Evolutionary conservation across 2,113 vertebrate genomes (phyloP).

Genomic region (Dermatemys mawii): DNA sequence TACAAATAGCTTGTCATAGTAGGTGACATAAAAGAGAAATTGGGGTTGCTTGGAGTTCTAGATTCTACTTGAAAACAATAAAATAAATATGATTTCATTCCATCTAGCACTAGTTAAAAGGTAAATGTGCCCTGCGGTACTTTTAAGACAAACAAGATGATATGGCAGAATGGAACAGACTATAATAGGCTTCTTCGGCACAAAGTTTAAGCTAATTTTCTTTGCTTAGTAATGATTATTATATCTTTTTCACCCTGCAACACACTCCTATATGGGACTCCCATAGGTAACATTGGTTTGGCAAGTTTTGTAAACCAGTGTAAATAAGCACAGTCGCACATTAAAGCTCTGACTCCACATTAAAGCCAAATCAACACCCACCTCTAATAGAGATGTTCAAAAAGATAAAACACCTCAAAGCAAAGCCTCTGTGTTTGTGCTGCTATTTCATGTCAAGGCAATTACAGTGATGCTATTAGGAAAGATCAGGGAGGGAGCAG

Average conservation of each 20-base stretch:
- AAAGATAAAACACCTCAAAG: constrained; percentile 76
- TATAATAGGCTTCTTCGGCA: constrained; percentile 35
- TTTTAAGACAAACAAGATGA: constrained; percentile 36
- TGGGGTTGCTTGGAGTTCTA: not conserved
- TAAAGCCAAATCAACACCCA: constrained; percentile 75
- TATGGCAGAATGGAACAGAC: not conserved
- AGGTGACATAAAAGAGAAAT: not conserved
- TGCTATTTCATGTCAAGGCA: constrained; percentile 84
- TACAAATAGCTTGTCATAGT: not conserved
- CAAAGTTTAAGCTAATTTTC: constrained; percentile 61
- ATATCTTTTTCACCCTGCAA: not conserved
- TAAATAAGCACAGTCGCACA: constrained; percentile 46
- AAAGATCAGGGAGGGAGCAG: constrained; percentile 72
- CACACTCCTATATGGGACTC: not conserved
- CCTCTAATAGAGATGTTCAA: constrained; percentile 62
- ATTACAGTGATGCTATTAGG: constrained; percentile 84
- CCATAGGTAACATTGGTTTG: constrained; percentile 62
- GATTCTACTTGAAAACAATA: not conserved
- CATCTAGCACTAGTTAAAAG: constrained; percentile 20
- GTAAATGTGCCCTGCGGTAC: not conserved
- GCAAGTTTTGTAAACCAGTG: constrained; percentile 43
- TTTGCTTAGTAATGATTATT: constrained; percentile 22
- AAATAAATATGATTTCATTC: constrained; percentile 58
- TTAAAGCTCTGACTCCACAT: constrained; percentile 52
- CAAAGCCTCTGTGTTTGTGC: constrained; percentile 71